Conservation (phyloP, 2,797 vertebrate species). For the Neosilurus mollespiculum region DNA sequence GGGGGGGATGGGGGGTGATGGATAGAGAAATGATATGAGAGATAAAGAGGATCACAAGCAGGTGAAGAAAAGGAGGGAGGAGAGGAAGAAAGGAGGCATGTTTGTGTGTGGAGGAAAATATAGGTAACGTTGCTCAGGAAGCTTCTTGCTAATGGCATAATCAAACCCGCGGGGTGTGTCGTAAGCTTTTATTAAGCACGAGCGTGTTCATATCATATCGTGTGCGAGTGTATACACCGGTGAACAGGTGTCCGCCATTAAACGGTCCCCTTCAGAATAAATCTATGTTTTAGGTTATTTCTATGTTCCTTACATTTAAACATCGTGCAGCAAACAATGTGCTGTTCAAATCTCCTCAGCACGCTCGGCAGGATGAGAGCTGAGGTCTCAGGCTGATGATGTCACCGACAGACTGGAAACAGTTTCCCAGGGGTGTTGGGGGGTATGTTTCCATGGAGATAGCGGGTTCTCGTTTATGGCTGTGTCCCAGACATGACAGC, state of each 20-base stretch:
- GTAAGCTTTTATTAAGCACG: conserved; percentile 32
- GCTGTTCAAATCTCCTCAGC: conserved; percentile 54
- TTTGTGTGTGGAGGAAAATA: background rate
- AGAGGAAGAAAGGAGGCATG: background rate
- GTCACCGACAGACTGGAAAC: conserved; percentile 45
- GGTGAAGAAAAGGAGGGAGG: conserved; percentile 30
- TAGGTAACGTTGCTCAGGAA: conserved; percentile 43
- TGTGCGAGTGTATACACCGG: too few species aligned
- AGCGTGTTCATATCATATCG: background rate
- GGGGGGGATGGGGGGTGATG: background rate
- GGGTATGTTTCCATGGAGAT: conserved; percentile 53
- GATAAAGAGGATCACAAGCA: background rate
- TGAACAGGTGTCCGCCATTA: conserved; percentile 13
- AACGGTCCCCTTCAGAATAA: background rate
- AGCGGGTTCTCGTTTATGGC: conserved; percentile 40
- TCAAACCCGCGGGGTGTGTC: conserved; percentile 15
- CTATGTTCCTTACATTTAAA: background rate
- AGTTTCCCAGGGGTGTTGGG: conserved; percentile 46
- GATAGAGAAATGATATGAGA: background rate
- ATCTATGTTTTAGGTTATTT: background rate
- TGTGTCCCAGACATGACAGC: conserved; percentile 40
- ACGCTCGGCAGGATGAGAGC: conserved; percentile 40
- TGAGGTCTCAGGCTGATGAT: conserved; percentile 55
- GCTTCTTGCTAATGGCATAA: conserved; percentile 43
- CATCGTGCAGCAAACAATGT: conserved; percentile 10